Base-by-base conservation (phyloP, 2,797 vertebrate genomes). In the Microcaecilia unicolor region DNA sequence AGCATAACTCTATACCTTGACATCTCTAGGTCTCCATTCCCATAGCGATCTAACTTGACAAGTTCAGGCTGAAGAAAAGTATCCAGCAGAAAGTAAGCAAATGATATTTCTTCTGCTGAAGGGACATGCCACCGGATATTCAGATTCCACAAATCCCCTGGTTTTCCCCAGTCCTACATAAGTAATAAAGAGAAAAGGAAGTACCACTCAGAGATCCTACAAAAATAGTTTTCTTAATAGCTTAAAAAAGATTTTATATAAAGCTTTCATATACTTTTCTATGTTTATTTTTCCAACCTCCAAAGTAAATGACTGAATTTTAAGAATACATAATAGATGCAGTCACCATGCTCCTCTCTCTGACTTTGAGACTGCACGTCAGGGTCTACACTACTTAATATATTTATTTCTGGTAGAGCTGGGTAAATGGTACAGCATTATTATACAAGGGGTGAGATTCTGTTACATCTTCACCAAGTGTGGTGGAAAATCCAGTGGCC, bases 121-220 rank as follows among this genome's bases (percentile, higher is more conserved):
- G 93, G 91, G 40, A 94, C 85, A 22, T 98, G 95, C 95, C 95
- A 98, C 41, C 85, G 86, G 51, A 98, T 97, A 25, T 89, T 81
- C 46, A 98, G 70, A 56, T 91, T 89, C 85, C 87, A 89, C 27
- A 98, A 58, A 58, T 98, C 89, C 10, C 95, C 95, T 13, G 93
- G 88, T 19, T 88, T 91, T 59, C 94, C 94, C 94, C 95, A 98
- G 66, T 98, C 93, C 95, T 98, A 41, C 2, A 69, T 27, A 15
- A 64, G n/a, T n/a, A n/a, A 37, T 59, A 8, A 54, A 21, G 8
- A 31, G 3, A 9, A 11, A 34, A 3, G 26, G 4, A 15, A 30
- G 26, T 18, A 10, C 8, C 30, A 23, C 31, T 51, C 31, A 55
- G 20, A 25, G 15, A 9, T 14, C 12, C 4, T 2, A 25, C 16